phyloP scores from a whole-genome alignment of 2,113 vertebrate species.

The Glaucidium brasilianum region DNA sequence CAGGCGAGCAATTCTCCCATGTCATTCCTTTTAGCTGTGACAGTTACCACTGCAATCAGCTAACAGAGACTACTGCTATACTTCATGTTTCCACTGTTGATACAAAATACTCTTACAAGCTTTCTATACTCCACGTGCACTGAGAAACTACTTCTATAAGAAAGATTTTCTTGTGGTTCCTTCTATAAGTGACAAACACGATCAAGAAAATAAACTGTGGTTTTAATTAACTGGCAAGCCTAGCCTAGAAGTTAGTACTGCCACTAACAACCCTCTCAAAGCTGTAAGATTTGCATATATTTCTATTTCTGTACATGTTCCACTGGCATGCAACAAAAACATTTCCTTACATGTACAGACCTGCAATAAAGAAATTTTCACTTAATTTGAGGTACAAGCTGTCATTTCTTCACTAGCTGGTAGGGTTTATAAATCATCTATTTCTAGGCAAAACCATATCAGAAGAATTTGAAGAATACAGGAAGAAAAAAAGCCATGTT shows the following conservation, averaged over 20 bases:
- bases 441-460: neutral
- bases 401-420: neutral
- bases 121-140: rapidly evolving
- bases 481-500: neutral
- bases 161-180: no score
- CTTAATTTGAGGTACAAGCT: neutral
- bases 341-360: neutral
- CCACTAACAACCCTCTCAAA: neutral
- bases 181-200: neutral
- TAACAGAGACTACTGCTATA: neutral
- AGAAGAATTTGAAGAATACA: neutral
- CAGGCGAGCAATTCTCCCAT: neutral
- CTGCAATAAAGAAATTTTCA: neutral
- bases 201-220: neutral
- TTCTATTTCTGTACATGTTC: neutral
- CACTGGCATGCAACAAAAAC: rapidly evolving
- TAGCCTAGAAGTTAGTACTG: neutral
- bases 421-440: neutral
- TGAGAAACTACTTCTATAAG: neutral
- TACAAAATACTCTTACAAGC: neutral
- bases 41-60: neutral
- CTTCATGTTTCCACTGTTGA: no score
- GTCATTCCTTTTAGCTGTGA: neutral
- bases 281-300: neutral
- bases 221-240: neutral